These are phyloP conservation scores for Zapus hudsonius DNA, from an alignment of 2,113 vertebrate species.

Conservation along the genomic window DNA sequence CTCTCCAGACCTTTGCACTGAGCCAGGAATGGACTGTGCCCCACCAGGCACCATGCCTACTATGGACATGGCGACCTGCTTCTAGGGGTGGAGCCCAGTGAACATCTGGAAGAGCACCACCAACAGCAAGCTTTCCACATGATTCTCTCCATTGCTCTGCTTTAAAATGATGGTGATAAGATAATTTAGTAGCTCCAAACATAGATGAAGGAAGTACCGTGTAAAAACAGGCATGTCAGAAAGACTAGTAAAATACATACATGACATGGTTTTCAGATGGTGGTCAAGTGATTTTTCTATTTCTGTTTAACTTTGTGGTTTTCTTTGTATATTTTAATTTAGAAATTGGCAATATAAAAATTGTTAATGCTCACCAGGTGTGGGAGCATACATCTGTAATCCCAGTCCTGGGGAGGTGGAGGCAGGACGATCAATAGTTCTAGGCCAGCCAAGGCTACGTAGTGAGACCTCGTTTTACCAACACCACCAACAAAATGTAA, in stretches of 20 bases:
- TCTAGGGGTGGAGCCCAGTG: too few species aligned
- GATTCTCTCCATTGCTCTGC: neutral
- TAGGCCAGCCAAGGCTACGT: neutral
- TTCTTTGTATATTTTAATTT: conserved; percentile 5
- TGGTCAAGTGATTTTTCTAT: neutral
- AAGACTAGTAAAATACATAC: conserved; percentile 1
- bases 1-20: too few species aligned
- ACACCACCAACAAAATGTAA: neutral
- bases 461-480: neutral
- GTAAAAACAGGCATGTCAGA: neutral
- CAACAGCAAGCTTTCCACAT: too few species aligned
- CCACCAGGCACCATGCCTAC: too few species aligned
- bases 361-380: neutral
- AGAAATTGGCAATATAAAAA: neutral
- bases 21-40: too few species aligned
- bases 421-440: neutral
- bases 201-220: neutral
- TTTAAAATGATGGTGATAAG: conserved; percentile 35
- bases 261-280: neutral
- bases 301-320: neutral
- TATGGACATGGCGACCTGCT: too few species aligned
- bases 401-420: neutral
- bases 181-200: conserved; percentile 11
- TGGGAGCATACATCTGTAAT: neutral
- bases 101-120: too few species aligned